phyloP scores from a whole-genome alignment of 2,888 invertebrate genomes.

The Nipponacmea schrenckii region DNA sequence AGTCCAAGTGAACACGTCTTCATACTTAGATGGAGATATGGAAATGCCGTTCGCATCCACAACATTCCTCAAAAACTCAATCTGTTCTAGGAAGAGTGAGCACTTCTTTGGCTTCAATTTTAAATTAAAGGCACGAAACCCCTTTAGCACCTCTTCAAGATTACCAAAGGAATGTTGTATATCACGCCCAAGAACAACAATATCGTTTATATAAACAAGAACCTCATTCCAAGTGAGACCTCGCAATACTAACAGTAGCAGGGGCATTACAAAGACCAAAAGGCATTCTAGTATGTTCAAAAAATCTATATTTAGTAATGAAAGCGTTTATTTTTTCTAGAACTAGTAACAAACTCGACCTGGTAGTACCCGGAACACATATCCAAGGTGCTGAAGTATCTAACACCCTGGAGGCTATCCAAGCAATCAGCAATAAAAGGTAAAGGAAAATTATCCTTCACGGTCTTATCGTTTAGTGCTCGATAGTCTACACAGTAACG shows the following conservation, averaged over 20 bases:
- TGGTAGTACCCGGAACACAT: conserved; percentile 32
- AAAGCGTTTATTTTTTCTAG: conserved; percentile 36
- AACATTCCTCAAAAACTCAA: conserved; percentile 26
- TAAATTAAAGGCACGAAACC: conserved; percentile 24
- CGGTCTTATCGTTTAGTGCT: conserved; percentile 22
- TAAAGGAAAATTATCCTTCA: conserved; percentile 31
- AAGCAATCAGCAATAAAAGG: conserved; percentile 28
- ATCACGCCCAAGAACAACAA: conserved; percentile 32
- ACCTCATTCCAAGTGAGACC: conserved; percentile 32
- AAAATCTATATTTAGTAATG: conserved; percentile 33
- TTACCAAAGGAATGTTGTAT: conserved; percentile 29
- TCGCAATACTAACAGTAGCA: conserved; percentile 30
- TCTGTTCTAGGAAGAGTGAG: conserved; percentile 18
- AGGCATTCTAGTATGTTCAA: conserved; percentile 32
- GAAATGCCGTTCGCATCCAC: conserved; percentile 20
- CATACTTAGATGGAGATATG: conserved; percentile 6
- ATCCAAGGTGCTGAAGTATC: conserved; percentile 29
- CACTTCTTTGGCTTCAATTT: conserved; percentile 38
- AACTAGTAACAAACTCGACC: conserved; percentile 18
- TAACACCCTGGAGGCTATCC: conserved; percentile 25
- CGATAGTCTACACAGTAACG: conserved; percentile 30
- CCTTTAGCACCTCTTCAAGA: conserved; percentile 23
- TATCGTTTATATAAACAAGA: conserved; percentile 37
- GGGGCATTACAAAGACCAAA: conserved; percentile 38
- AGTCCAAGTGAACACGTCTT: conserved; percentile 27